Evolutionary conservation across 2,797 vertebrate species (phyloP).

Genomic region (Threskiornis aethiopicus): DNA sequence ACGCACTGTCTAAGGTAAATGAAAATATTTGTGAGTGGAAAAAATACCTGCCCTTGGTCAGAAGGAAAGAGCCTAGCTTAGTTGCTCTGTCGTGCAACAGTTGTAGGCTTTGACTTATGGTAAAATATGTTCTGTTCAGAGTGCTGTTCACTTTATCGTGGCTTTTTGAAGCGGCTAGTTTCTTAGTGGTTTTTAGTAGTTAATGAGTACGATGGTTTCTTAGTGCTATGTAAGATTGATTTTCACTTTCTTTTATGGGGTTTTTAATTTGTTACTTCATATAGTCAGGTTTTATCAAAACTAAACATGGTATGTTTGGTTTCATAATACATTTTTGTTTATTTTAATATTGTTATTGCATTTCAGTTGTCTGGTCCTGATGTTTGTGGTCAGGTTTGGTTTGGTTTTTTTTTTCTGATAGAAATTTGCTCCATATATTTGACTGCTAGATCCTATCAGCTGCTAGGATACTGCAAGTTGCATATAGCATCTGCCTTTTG

Average conservation of each 20-base stretch:
- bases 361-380: background rate
- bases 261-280: background rate
- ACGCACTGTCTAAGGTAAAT: slow-evolving; percentile 90
- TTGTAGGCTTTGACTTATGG: background rate
- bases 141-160: background rate
- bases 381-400: background rate
- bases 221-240: background rate
- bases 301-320: background rate
- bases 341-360: background rate
- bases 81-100: background rate
- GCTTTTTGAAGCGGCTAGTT: background rate
- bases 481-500: background rate
- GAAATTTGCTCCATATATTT: background rate
- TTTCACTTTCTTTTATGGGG: background rate
- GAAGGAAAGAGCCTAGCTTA: background rate
- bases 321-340: background rate
- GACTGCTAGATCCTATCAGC: background rate
- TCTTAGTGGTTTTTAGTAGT: background rate
- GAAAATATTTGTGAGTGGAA: background rate
- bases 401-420: background rate
- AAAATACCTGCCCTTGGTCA: background rate
- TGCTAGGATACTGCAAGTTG: background rate
- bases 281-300: background rate
- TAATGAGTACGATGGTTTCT: background rate
- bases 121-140: background rate